These are phyloP conservation scores for Sturnus vulgaris DNA, from an alignment of 2,113 vertebrate species.

Conservation along the genomic window DNA sequence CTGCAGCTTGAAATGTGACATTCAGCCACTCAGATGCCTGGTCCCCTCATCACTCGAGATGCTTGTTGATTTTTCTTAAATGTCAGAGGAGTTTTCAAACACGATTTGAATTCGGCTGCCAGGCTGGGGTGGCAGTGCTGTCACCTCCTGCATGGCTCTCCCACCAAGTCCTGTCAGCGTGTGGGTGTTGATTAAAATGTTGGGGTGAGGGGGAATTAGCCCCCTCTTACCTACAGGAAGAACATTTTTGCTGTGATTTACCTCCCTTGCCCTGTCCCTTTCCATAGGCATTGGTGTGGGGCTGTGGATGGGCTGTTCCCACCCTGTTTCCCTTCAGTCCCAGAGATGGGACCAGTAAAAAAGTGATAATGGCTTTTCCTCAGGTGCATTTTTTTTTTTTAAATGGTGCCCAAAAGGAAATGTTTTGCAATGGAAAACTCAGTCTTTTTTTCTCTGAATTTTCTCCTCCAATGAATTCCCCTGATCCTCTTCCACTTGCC, in stretches of 20 bases:
- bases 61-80: slow-evolving; percentile 80
- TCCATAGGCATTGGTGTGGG: rapidly evolving
- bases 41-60: slow-evolving; percentile 66
- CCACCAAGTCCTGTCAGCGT: neutral
- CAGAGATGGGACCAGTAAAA: too few relatives aligned
- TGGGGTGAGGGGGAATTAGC: neutral
- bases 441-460: neutral
- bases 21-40: slow-evolving; percentile 69
- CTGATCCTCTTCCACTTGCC: neutral
- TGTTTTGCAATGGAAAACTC: neutral
- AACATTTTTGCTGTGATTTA: neutral
- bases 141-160: neutral
- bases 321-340: neutral
- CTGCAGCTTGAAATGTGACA: slow-evolving; percentile 75
- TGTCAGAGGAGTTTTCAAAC: slow-evolving; percentile 74
- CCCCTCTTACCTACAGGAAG: neutral
- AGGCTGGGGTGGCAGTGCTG: neutral
- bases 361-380: neutral
- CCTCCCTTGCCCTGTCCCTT: neutral
- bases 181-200: neutral
- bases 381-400: neutral
- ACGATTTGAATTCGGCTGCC: slow-evolving; percentile 51
- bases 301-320: neutral
- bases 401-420: neutral
- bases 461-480: neutral